Evolutionary conservation across 2,888 invertebrate genomes (phyloP).

Genomic region (Apodemia duryi): DNA sequence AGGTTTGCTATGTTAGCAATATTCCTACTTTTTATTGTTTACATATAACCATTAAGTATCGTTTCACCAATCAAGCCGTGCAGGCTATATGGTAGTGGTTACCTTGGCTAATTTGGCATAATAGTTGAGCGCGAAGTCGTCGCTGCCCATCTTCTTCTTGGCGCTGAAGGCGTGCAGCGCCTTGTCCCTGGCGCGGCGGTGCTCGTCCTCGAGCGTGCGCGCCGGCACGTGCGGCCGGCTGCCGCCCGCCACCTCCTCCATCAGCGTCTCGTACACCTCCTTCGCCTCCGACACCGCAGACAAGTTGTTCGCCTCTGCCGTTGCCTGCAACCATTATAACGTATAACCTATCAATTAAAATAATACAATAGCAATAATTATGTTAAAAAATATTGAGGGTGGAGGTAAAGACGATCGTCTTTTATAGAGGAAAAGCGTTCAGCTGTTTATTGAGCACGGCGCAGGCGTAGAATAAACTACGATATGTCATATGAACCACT

Average conservation of each 20-base stretch:
- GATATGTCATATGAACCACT: no score
- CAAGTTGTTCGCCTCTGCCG: conserved; percentile 98
- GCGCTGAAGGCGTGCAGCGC: conserved; percentile 85
- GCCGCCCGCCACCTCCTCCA: conserved; percentile 98
- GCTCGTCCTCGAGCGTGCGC: conserved; percentile 89
- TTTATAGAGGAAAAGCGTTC: no score
- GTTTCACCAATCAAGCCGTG: no score
- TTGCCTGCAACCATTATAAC: conserved; percentile 82
- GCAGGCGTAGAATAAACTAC: no score
- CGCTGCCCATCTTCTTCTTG: conserved; percentile 98
- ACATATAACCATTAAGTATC: no score
- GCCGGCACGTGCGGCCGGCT: conserved; percentile 93
- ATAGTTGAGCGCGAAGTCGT: conserved; percentile 92
- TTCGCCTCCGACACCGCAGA: conserved; percentile 96
- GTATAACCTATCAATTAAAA: no score
- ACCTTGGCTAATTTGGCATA: conserved; percentile 87
- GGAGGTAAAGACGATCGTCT: no score
- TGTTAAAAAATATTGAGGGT: no score
- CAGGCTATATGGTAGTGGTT: conserved; percentile 18
- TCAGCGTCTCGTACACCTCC: conserved; percentile 90
- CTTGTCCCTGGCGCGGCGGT: conserved; percentile 87
- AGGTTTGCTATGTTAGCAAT: no score
- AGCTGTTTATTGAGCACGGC: no score
- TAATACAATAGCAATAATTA: no score
- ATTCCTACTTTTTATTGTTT: no score